Base-by-base conservation (phyloP, 2,113 vertebrate species). In the Parotia lawesii region DNA sequence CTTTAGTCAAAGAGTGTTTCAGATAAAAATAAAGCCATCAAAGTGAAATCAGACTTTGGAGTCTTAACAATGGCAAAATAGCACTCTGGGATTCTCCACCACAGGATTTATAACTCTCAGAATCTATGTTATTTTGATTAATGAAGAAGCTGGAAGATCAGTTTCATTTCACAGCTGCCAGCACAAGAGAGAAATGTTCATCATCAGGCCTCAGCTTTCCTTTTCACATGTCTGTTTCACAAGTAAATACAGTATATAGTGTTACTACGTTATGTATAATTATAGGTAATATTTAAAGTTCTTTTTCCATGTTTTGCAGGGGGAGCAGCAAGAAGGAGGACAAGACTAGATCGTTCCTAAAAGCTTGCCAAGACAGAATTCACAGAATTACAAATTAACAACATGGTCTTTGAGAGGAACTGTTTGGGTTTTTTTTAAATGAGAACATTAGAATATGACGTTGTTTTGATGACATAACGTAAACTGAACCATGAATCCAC, bases 251-350 rank as follows among this genome's bases (percentile, higher is more conserved):
- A 53, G 4, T 25, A 70, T 51, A 47, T 5, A 48, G 3, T n/a
- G 42, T 58, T 64, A 35, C 12, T 44, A 6, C 40, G 64, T 45
- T 35, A 38, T 24, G 5, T 25, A 60, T 74, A 35, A 65, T 40
- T 33, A 15, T 5, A 62, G 21, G 2, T 64, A n/a, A 58, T 53
- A 66, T 75, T 38, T 69, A 21, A n/a, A 28, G 2, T 5, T 18
- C 6, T 73, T 92, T 72, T 66, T 31, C 44, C 2, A 20, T 66
- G 64, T 84, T 93, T 67, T 35, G 19, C 51, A 98, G 96, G 97
- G 47, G 95, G 94, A 80, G 14, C 83, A 87, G 54, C 95, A 93
- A 96, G 97, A 90, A 97, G 98, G 45, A 96, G 96, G 79, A 97
- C 97, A 80, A 97, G 97, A 61, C 95, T 97, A 93, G 96, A 82